phyloP scores from a whole-genome alignment of 2,888 invertebrate genomes.

The Polylopha cassiicola region DNA sequence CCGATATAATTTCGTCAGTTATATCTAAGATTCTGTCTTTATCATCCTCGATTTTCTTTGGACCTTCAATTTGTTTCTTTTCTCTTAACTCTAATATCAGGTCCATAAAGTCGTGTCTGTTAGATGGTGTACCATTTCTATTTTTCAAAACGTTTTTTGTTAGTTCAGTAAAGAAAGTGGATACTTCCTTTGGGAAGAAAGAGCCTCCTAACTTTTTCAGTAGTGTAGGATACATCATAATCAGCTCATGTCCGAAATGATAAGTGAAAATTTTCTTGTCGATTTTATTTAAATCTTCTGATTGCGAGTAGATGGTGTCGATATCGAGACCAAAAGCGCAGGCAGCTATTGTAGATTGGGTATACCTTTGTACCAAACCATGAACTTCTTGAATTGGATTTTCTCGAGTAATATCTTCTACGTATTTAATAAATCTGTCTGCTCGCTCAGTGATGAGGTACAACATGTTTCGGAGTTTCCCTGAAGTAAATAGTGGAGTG shows the following conservation, averaged over 20 bases:
- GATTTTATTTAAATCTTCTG: neutral
- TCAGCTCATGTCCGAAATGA: neutral
- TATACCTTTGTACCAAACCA: neutral
- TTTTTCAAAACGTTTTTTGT: neutral
- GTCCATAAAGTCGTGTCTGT: conserved; percentile 10
- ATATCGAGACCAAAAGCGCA: conserved; percentile 23
- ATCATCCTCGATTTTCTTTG: neutral
- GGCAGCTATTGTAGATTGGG: conserved; percentile 19
- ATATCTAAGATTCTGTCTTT: neutral
- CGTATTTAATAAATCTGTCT: conserved; percentile 3
- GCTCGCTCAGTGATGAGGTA: conserved; percentile 8
- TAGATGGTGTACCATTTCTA: neutral
- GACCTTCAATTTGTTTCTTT: neutral
- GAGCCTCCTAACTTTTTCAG: neutral
- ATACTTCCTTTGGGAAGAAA: neutral
- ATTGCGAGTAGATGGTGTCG: neutral
- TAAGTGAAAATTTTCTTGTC: neutral
- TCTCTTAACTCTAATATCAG: conserved; percentile 4
- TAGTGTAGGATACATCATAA: conserved; percentile 8
- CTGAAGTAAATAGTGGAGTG: conserved; percentile 20
- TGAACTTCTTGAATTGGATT: conserved; percentile 1
- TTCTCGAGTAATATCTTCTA: neutral
- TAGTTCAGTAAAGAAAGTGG: neutral
- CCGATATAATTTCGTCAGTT: conserved; percentile 1
- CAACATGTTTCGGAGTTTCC: conserved; percentile 23